Evolutionary conservation across 2,113 vertebrate genomes (phyloP), one percentile per base, ranked within the genome.

Genomic region (Felis catus): DNA sequence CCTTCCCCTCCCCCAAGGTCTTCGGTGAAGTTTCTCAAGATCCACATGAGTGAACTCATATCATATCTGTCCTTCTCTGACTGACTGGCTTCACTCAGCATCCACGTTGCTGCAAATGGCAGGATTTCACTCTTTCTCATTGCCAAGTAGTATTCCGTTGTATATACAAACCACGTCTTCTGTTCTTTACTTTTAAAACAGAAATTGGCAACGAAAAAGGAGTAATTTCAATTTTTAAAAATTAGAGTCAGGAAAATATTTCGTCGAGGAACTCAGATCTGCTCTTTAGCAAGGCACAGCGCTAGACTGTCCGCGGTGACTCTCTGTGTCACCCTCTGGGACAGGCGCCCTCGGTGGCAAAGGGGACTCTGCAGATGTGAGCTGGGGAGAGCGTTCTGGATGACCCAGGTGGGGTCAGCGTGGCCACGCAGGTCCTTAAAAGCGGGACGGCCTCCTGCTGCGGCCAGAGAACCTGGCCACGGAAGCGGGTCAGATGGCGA

Each of bases 341-440:
- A 13, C 83, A 4, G 16, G 53, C 21, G 10, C n/a, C 70, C 70
- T 23, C 0, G 12, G 18, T 58, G 55, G 55, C 55, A n/a, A 21
- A 82, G 12, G 3, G 11, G 45, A 10, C 33, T 83, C 9, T 21
- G 53, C 31, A 48, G 6, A 5, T 3, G 10, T 13, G 2, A 51
- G 8, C 3, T 0, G 25, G 51, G 51, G 51, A 11, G 65, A 1
- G 25, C 4, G 1, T 5, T 41, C 21, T 5, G 45, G 36, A 14
- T 23, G 11, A 5, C 5, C 84, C 7, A 5, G 23, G 29, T 36
- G 31, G 41, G 36, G 39, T 39, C 39, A 3, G 25, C 29, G 18
- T 51, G 12, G 31, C 31, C 25, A 7, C 18, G 27, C 6, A n/a
- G 3, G 10, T 23, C 51, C 65, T 61, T 66, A 33, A 7, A 33